Evolutionary conservation across 2,797 vertebrate genomes (phyloP), one percentile per base, ranked within the genome.

Genomic region (Oreonectes daqikongensis): DNA sequence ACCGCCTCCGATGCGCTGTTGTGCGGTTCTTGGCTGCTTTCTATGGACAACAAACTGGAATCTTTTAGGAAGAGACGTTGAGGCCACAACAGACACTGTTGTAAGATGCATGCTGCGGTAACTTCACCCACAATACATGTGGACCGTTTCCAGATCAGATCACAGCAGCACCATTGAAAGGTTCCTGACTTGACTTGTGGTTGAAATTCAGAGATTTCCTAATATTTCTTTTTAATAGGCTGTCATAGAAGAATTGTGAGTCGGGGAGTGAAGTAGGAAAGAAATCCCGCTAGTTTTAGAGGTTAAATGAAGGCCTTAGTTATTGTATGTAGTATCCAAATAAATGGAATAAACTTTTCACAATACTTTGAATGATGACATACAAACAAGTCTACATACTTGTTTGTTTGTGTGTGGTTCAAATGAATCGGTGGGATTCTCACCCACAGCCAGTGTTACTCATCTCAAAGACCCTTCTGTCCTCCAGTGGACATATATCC

Each of bases 1-100:
- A 74, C 73, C 67, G 79, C 85, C 76, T 83, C 83, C 85, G 85
- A 88, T 78, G 84, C 60, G 70, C 57, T 85, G 79, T 65, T 79
- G 86, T 87, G 85, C 69, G 75, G 85, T 81, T 89, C 75, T 86
- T 91, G 90, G 86, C 87, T 42, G 61, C 63, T 65, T 75, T 81
- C 76, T 83, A 82, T 75, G 12, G 81, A 83, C 73, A 59, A 85
- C 80, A 77, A 86, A 87, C 80, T 83, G 72, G 71, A 81, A 72
- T 85, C 82, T 79, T 72, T 79, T 83, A 84, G 79, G 80, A 83
- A 81, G 78, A 12, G 35, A 52, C 67, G 64, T 52, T 60, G 64
- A 65, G 69, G 44, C 57, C 67, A 82, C 73, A 65, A 65, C 32
- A 26, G 80, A 84, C 87, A 77, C 84, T 72, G 81, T 83, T 89